Evolutionary conservation across 2,113 vertebrate genomes (phyloP).

Genomic region (Platycercus adscitus): DNA sequence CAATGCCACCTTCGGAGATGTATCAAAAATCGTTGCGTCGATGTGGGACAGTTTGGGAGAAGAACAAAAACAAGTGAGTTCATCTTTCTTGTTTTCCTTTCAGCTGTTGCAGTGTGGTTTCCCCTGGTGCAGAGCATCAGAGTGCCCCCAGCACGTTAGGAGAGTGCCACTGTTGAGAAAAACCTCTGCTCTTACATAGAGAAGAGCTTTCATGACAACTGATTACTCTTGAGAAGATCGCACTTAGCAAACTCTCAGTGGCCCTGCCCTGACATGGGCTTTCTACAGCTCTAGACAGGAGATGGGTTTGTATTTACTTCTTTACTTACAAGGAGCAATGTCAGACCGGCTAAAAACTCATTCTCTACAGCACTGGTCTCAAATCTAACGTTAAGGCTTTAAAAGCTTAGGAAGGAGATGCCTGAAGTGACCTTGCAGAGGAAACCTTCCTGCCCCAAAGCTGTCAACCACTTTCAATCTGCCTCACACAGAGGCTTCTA

Average conservation of each 20-base stretch:
- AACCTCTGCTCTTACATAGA: background rate
- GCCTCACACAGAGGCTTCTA: background rate
- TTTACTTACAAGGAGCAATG: background rate
- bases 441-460: conserved; percentile 12
- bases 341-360: background rate
- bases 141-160: background rate
- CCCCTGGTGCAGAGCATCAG: accelerated
- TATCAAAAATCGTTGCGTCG: conserved; percentile 97
- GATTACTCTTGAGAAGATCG: background rate
- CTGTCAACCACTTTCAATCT: background rate
- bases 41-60: conserved; percentile 99
- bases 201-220: background rate
- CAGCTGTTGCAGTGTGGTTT: background rate
- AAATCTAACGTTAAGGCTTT: background rate
- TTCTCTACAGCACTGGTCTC: background rate
- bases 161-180: background rate
- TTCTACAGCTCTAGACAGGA: background rate
- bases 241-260: background rate
- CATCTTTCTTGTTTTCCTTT: background rate
- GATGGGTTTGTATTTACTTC: background rate
- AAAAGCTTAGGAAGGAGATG: background rate
- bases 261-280: background rate
- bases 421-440: background rate
- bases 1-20: conserved; percentile 96
- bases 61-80: conserved; percentile 94